Percentiles rank a stretch among this genome's conserved stretches.
Evolutionary conservation across 2,888 invertebrate species (phyloP).

Genomic region (Teinopalpus imperialis): DNA sequence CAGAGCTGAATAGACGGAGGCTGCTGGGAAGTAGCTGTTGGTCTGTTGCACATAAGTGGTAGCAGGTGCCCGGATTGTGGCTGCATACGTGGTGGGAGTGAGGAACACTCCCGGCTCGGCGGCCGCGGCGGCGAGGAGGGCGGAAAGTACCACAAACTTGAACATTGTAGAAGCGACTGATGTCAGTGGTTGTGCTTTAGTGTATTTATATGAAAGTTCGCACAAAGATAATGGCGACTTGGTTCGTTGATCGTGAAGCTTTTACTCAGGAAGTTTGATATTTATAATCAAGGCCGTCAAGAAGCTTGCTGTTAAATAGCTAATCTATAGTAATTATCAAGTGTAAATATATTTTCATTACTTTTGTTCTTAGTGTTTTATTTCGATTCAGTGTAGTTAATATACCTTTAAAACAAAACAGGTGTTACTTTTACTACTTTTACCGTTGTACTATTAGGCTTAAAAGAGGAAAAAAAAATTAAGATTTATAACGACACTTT

Average conservation of each 20-base stretch:
- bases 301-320: too few relatives aligned
- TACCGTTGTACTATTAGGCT: too few relatives aligned
- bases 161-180: slow-evolving; percentile 32
- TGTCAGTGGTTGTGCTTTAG: slow-evolving; percentile 8
- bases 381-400: too few relatives aligned
- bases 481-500: too few relatives aligned
- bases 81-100: slow-evolving; percentile 6
- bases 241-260: slow-evolving; percentile 4
- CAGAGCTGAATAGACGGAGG: slow-evolving; percentile 24
- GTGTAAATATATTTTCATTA: too few relatives aligned
- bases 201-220: slow-evolving; percentile 11
- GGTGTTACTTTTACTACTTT: too few relatives aligned
- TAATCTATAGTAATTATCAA: too few relatives aligned
- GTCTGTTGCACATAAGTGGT: slow-evolving; percentile 24
- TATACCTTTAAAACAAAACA: too few relatives aligned
- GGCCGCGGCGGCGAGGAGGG: slow-evolving; percentile 67
- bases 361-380: too few relatives aligned
- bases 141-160: slow-evolving; percentile 66
- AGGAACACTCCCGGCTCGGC: slow-evolving; percentile 47
- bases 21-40: slow-evolving; percentile 39
- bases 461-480: too few relatives aligned
- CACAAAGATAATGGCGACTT: background rate
- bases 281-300: slow-evolving; percentile 12
- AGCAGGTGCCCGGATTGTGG: slow-evolving; percentile 26
- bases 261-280: slow-evolving; percentile 15